These are phyloP conservation scores for Argyrosomus japonicus DNA, from an alignment of 2,113 vertebrate genomes.

Conservation along the genomic window DNA sequence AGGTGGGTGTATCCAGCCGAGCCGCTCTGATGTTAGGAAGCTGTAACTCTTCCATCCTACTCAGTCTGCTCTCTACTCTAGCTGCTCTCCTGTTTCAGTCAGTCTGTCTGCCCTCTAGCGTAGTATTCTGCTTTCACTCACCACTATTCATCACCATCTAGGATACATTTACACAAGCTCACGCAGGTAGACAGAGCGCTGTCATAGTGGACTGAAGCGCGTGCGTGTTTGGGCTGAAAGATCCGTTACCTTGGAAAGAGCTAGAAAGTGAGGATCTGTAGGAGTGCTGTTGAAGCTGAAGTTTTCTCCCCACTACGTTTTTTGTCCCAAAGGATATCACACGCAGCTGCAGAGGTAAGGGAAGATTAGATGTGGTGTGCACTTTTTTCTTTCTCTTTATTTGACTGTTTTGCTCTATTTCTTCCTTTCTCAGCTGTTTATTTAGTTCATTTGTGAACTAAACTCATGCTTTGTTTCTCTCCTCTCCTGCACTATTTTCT, in stretches of 20 bases:
- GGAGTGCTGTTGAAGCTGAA: conserved; percentile 19
- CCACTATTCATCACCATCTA: conserved; percentile 54
- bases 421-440: not conserved
- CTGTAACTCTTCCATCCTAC: conserved; percentile 71
- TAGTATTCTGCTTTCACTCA: conserved; percentile 62
- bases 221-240: conserved; percentile 29
- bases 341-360: conserved; percentile 72
- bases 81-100: conserved; percentile 69
- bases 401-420: not conserved
- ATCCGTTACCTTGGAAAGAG: conserved; percentile 8
- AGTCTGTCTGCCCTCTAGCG: conserved; percentile 67
- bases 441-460: not conserved
- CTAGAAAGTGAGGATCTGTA: conserved; percentile 29
- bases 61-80: conserved; percentile 75
- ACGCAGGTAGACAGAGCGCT: conserved; percentile 48
- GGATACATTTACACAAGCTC: conserved; percentile 62
- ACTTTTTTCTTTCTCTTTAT: conserved; percentile 1
- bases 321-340: conserved; percentile 60
- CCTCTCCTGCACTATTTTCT: not conserved
- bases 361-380: conserved; percentile 12
- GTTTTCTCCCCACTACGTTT: conserved; percentile 31
- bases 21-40: conserved; percentile 69
- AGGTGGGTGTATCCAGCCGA: conserved; percentile 78
- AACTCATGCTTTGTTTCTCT: not conserved
- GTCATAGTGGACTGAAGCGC: conserved; percentile 18